These are phyloP conservation scores for Syngnathus floridae DNA, from an alignment of 2,113 vertebrate genomes.

Conservation along the genomic window DNA sequence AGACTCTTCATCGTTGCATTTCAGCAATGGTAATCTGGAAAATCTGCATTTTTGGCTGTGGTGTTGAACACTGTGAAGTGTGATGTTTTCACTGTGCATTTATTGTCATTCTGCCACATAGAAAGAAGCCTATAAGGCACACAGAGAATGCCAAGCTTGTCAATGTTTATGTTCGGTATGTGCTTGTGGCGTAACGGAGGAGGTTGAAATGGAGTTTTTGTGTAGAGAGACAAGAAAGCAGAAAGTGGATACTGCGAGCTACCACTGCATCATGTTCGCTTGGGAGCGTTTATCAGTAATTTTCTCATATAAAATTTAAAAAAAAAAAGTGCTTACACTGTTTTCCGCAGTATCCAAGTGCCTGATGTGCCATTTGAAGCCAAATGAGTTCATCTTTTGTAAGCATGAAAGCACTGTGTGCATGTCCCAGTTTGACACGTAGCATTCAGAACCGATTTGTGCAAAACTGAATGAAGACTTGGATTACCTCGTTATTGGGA, in stretches of 20 bases:
- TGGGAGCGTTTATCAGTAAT: slow-evolving; percentile 9
- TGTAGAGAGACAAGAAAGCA: slow-evolving; percentile 11
- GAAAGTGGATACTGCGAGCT: background rate
- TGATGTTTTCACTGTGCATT: slow-evolving; percentile 33
- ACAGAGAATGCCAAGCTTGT: slow-evolving; percentile 13
- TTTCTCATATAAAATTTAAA: slow-evolving; percentile 12
- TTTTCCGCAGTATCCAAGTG: slow-evolving; percentile 20
- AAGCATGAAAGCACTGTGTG: slow-evolving; percentile 59
- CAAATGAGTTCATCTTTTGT: slow-evolving; percentile 43
- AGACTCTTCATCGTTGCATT: slow-evolving; percentile 3
- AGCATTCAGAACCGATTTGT: slow-evolving; percentile 24
- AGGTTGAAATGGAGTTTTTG: slow-evolving; percentile 10
- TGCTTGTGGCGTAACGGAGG: slow-evolving; percentile 11
- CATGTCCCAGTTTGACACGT: slow-evolving; percentile 63
- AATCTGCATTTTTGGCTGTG: slow-evolving; percentile 13
- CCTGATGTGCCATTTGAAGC: slow-evolving; percentile 29
- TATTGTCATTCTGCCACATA: slow-evolving; percentile 24
- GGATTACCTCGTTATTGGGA: slow-evolving; percentile 48
- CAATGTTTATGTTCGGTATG: slow-evolving; percentile 17
- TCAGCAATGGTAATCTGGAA: slow-evolving; percentile 10
- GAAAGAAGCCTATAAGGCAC: slow-evolving; percentile 5
- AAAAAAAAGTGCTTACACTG: slow-evolving; percentile 4
- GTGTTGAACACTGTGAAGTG: slow-evolving; percentile 39
- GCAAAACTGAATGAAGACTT: slow-evolving; percentile 22
- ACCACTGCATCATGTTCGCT: slow-evolving; percentile 13